Base-by-base conservation (phyloP, 92 coral and sea anemone species). In the Galaxea fascicularis region DNA sequence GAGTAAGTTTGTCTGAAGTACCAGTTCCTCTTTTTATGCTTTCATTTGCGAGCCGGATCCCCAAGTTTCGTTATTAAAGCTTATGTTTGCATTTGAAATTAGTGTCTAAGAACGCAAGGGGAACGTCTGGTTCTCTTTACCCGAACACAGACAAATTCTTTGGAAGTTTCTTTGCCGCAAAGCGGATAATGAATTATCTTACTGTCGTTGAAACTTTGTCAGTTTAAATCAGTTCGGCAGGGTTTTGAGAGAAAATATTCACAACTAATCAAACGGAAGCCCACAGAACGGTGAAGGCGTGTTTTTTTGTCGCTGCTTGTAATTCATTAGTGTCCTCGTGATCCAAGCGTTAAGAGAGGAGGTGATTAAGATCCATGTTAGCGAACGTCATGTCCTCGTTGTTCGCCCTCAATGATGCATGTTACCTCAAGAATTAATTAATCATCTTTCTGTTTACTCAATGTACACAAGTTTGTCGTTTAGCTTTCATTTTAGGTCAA, bases 401-500 rank as follows among this genome's bases (percentile, higher is more conserved):
- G 15, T 18, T 53, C 11, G 15, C 58, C n/a, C n/a, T 60, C 25
- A 45, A 44, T 41, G 75, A 18, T 22, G n/a, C 10, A 4, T 17
- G 27, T 46, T 16, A 47, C 22, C 52, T 10, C 24, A 4, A 1
- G 29, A 7, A 12, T 21, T n/a, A 18, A n/a, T 51, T 66, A 65
- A 68, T 66, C 44, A 52, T 15, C 60, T 79, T 62, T 46, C 73
- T 63, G 29, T 64, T 63, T 78, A 45, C 30, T 44, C 45, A 65
- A 44, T 0, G 72, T 78, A 47, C 65, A 66, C 47, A 51, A 51
- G 66, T 51, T 79, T 79, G 49, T n/a, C 41, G 16, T 26, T 39
- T 47, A 35, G 16, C 21, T 13, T 52, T 52, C 5, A 9, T 47
- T 4, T 51, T 4, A 29, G 62, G 84, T 28, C 65, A 47, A 11